Conservation (phyloP, 2,113 vertebrate species). For the Podilymbus podiceps region DNA sequence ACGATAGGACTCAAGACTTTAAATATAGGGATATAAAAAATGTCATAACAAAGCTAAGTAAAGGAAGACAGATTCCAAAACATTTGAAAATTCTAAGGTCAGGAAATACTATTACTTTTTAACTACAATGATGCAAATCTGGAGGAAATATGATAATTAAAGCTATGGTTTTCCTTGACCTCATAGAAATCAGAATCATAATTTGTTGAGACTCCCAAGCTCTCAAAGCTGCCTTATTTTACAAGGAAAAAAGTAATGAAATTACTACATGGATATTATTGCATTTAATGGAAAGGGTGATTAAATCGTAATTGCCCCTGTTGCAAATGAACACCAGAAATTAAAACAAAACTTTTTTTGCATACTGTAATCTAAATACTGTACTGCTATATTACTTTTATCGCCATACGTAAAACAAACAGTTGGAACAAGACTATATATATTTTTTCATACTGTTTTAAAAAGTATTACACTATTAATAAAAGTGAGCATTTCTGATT, state of each 20-base stretch:
- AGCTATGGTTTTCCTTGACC: background rate
- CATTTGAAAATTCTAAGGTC: background rate
- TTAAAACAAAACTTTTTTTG: background rate
- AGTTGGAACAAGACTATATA: background rate
- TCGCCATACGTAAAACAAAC: conserved; percentile 29
- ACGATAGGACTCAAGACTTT: background rate
- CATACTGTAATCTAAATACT: background rate
- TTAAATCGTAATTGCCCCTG: fast-evolving
- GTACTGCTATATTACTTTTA: background rate
- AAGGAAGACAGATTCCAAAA: background rate
- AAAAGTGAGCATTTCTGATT: background rate
- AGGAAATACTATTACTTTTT: background rate
- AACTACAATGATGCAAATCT: background rate
- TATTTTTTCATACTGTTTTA: conserved; percentile 3
- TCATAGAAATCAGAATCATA: background rate
- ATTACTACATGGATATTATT: background rate
- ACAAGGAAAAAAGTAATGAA: background rate
- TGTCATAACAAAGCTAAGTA: background rate
- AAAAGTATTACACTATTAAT: conserved; percentile 9
- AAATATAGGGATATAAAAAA: background rate
- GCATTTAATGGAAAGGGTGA: background rate
- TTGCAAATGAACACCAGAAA: background rate
- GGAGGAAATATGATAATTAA: background rate
- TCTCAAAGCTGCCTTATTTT: background rate
- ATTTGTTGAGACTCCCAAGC: background rate